Percentiles rank a stretch among this genome's conserved stretches.
phyloP scores from a whole-genome alignment of 2,888 invertebrate genomes.

The Lucinisca nassula region DNA sequence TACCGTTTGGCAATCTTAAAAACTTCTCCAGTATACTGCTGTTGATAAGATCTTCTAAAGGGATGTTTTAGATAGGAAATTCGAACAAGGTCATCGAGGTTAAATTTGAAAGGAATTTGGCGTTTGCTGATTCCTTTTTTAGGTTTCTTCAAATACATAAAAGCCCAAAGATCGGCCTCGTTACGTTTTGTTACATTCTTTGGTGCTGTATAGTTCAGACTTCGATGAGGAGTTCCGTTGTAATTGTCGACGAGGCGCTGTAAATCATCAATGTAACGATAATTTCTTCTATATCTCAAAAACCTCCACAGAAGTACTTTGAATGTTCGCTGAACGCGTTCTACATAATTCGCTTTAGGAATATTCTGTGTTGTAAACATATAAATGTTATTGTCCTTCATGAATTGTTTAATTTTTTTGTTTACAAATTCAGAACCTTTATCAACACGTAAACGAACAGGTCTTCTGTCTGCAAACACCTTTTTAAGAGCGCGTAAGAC shows the following conservation, averaged over 20 bases:
- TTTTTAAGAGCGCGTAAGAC: too few species aligned
- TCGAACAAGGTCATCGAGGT: conserved; percentile 9
- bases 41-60: conserved; percentile 20
- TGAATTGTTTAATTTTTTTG: too few species aligned
- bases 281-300: conserved; percentile 20
- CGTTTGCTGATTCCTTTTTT: background rate
- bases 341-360: too few species aligned
- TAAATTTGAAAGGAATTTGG: background rate
- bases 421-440: too few species aligned
- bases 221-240: conserved; percentile 39
- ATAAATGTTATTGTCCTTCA: too few species aligned
- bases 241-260: conserved; percentile 26
- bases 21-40: conserved; percentile 11
- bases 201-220: conserved; percentile 33
- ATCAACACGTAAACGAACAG: too few species aligned
- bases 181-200: conserved; percentile 16
- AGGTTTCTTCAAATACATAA: conserved; percentile 19
- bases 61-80: conserved; percentile 19
- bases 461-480: too few species aligned
- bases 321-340: too few species aligned
- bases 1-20: conserved; percentile 4
- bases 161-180: conserved; percentile 24
- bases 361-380: too few species aligned
- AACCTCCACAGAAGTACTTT: too few species aligned
- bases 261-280: conserved; percentile 25